These are phyloP conservation scores for Stichodactyla helianthus DNA, from an alignment of 64 coral and sea anemone genomes.

Conservation along the genomic window DNA sequence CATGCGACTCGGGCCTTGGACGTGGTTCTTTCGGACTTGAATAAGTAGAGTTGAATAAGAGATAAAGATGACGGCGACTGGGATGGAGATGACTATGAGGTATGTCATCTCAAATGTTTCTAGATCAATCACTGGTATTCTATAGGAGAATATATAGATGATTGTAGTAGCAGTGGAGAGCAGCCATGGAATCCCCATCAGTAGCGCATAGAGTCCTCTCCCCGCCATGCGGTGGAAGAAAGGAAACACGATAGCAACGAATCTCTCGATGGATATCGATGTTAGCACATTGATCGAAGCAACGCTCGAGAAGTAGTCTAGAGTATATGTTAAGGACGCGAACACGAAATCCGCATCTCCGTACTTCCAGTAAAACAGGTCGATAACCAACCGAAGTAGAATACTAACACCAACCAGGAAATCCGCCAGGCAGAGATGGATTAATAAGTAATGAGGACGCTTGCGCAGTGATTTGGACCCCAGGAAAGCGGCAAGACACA, in stretches of 20 bases:
- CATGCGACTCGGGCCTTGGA: background rate
- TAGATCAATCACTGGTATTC: background rate
- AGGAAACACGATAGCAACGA: constrained; percentile 19
- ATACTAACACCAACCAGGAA: constrained; percentile 25
- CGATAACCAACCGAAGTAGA: background rate
- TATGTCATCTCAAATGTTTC: background rate
- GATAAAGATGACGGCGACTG: background rate
- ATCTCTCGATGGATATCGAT: constrained; percentile 11
- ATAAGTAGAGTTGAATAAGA: background rate
- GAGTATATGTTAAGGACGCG: background rate
- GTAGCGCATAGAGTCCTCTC: background rate
- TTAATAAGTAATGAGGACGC: background rate
- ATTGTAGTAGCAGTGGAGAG: background rate
- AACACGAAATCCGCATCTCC: constrained; percentile 1
- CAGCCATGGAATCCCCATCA: background rate
- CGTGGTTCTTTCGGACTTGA: background rate
- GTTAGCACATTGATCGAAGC: constrained; percentile 13
- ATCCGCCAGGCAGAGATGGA: constrained; percentile 24
- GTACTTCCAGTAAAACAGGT: constrained; percentile 7
- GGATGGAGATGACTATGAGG: constrained; percentile 2
- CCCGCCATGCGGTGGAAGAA: constrained; percentile 1
- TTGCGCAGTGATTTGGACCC: constrained; percentile 7
- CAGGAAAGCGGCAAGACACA: constrained; percentile 4
- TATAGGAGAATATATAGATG: background rate
- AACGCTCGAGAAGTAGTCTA: constrained; percentile 28